These are phyloP conservation scores for Pogona vitticeps DNA, from an alignment of 2,113 vertebrate species.

Conservation along the genomic window DNA sequence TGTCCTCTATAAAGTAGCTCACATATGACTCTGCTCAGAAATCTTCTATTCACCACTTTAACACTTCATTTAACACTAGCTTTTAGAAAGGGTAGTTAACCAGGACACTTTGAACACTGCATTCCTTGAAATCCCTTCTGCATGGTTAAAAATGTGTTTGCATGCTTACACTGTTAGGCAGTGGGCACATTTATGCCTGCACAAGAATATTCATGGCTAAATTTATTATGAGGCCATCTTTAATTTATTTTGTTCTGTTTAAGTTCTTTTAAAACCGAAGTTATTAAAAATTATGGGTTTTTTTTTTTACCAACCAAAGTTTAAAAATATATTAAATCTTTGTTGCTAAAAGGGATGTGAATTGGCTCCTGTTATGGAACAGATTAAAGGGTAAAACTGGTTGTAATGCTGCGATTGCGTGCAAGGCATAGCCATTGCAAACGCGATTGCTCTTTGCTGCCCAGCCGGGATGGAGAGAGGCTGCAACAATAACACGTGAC, in stretches of 20 bases:
- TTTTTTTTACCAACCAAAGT: not conserved
- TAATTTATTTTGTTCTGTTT: not conserved
- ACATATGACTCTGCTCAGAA: not conserved
- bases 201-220: not conserved
- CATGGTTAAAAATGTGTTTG: not conserved
- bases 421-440: too few species aligned
- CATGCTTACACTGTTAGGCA: not conserved
- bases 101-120: not conserved
- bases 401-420: too few species aligned
- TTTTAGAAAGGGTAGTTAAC: not conserved
- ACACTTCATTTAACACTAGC: too few species aligned
- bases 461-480: too few species aligned
- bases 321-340: not conserved
- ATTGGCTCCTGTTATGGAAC: not conserved
- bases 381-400: constrained; percentile 18
- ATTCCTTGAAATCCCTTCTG: not conserved
- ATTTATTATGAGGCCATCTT: not conserved
- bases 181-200: not conserved
- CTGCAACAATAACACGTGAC: too few species aligned
- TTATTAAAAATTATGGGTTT: not conserved
- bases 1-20: not conserved
- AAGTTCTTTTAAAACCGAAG: not conserved
- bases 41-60: not conserved
- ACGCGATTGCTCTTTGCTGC: too few species aligned
- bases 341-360: not conserved